Conservation (phyloP, 1,140 invertebrate genomes). For the Cydia strobilella region DNA sequence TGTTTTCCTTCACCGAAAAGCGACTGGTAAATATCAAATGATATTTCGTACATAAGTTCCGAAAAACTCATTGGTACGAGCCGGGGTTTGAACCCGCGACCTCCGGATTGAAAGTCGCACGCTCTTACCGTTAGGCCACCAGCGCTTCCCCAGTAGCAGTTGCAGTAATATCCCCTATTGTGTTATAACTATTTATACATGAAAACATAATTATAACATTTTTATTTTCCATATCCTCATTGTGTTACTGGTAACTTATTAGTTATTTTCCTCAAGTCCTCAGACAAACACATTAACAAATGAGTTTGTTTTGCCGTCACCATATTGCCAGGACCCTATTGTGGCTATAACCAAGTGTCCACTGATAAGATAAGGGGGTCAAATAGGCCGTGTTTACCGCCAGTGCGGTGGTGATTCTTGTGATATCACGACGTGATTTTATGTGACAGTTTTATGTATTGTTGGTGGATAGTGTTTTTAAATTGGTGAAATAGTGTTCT, state of each 20-base stretch:
- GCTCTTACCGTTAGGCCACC: too few relatives aligned
- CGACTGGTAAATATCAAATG: too few relatives aligned
- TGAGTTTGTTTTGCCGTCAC: constrained; percentile 8
- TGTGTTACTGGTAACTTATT: not conserved
- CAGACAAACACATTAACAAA: constrained; percentile 23
- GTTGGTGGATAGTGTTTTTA: constrained; percentile 1
- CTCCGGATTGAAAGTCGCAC: too few relatives aligned
- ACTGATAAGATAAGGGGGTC: constrained; percentile 17
- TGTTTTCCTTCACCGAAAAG: too few relatives aligned
- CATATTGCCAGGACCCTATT: not conserved
- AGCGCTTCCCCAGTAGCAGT: too few relatives aligned
- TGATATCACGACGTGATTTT: constrained; percentile 8
- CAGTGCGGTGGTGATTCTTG: not conserved
- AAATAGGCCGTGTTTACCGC: constrained; percentile 2
- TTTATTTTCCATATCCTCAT: too few relatives aligned
- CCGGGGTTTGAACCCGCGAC: too few relatives aligned
- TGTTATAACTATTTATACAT: not conserved
- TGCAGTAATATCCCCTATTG: too few relatives aligned
- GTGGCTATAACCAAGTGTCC: not conserved
- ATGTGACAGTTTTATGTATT: constrained; percentile 12
- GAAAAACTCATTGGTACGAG: too few relatives aligned
- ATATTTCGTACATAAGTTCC: too few relatives aligned
- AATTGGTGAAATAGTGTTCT: not conserved
- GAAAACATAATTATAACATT: not conserved
- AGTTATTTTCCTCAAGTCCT: not conserved